Base-by-base conservation (phyloP, 2,888 invertebrate genomes). In the Aricia artaxerxes region DNA sequence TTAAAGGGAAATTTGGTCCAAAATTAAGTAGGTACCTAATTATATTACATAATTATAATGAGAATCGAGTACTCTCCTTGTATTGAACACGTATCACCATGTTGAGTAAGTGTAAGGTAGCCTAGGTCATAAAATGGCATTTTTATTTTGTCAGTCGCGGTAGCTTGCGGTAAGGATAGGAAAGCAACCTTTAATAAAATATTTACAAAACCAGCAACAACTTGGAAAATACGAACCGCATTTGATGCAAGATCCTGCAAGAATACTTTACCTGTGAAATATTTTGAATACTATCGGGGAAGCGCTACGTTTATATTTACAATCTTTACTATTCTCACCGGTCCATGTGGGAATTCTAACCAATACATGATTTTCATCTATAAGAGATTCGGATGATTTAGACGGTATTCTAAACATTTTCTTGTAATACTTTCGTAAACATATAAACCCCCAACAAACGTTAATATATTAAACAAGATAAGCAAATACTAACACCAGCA, bases 211-310 rank as follows among this genome's bases (percentile, higher is more conserved):
- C 69, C 13, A 16, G 69, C 38, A 16, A 69, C 69, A 69, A 35
- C 35, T 69, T 38, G 13, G 13, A 13, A 38, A 69, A 64, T 64
- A 11, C 31, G 31, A 69, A 69, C 69, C 13, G 38, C 31, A 69
- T 13, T 16, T 35, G 69, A 38, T 69, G 69, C 69, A 69, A 64
- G 11, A 31, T 69, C 13, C 31, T 64, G 9, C 69, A 69, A 24
- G 69, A 69, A 69, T 69, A 13, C 69, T 69, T 16, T 35, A 69
- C 69, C 69, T 13, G 35, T 69, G 69, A 38, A 69, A 69, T 69
- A 38, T 11, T 69, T 69, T 69, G 69, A 69, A 38, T 69, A 13
- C 35, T 64, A 64, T 13, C 16, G 69, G 5, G 69, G 38, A 69
- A 69, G 64, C 64, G 35, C 11, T 69, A 31, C 4, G 61, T 61